These are phyloP conservation scores for Leptothorax acervorum DNA, from an alignment of 2,888 invertebrate genomes.

Conservation along the genomic window DNA sequence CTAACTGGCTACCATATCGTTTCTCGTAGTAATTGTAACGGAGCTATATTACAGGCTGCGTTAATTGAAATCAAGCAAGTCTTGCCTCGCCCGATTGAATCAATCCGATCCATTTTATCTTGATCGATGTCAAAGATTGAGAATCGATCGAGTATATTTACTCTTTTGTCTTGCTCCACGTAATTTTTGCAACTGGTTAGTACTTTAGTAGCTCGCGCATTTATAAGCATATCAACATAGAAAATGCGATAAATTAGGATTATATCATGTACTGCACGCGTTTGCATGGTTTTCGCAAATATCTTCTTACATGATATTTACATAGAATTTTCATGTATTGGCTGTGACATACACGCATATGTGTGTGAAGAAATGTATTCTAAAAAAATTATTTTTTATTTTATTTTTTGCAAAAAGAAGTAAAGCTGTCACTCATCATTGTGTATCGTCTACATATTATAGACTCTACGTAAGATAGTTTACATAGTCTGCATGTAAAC, in stretches of 20 bases:
- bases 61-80: constrained; percentile 60
- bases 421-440: not conserved
- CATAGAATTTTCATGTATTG: not conserved
- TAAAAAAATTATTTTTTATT: not conserved
- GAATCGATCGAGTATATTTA: constrained; percentile 13
- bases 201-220: not conserved
- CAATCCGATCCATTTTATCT: constrained; percentile 58
- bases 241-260: not conserved
- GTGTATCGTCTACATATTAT: not conserved
- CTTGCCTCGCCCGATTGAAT: constrained; percentile 25
- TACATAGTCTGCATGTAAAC: not conserved
- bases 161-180: not conserved
- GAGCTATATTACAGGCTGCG: not conserved
- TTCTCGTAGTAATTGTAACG: constrained; percentile 6
- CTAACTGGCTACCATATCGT: not conserved
- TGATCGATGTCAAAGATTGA: constrained; percentile 49
- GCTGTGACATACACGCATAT: not conserved
- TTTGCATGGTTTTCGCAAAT: not conserved
- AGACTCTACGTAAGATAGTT: not conserved
- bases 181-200: not conserved
- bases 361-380: too few species aligned
- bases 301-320: not conserved
- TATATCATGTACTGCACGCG: not conserved
- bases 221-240: not conserved
- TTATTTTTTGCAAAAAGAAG: not conserved